A percentile compares a stretch with the other conserved stretches of the same genome.
Conservation (phyloP, 2,113 vertebrate genomes). For the Tragelaphus buxtoni region DNA sequence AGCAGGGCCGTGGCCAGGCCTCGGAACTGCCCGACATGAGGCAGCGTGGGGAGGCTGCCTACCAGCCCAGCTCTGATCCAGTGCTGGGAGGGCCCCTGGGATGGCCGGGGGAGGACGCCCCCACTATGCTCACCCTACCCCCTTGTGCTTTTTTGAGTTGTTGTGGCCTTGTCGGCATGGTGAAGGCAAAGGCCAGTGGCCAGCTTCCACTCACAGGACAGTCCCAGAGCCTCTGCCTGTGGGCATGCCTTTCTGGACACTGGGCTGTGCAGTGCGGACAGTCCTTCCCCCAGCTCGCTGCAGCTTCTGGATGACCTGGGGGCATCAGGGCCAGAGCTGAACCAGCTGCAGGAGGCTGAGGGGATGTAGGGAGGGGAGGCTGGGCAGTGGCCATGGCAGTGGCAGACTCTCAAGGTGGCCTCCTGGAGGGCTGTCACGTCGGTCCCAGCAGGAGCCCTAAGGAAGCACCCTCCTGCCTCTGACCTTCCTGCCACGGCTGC, state of each 20-base stretch:
- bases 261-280: fast-evolving
- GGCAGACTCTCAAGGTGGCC: not conserved
- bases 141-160: not conserved
- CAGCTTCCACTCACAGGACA: not conserved
- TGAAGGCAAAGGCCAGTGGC: fast-evolving
- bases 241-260: fast-evolving
- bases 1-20: not conserved
- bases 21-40: fast-evolving
- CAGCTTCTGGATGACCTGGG: not conserved
- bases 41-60: fast-evolving
- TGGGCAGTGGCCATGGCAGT: fast-evolving
- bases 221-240: not conserved
- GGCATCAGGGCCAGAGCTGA: not conserved
- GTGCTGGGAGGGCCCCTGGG: fast-evolving
- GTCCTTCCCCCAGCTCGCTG: not conserved
- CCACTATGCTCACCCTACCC: fast-evolving
- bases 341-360: not conserved
- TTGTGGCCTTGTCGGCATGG: not conserved
- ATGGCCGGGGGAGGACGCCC: not conserved
- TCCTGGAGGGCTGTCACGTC: fast-evolving
- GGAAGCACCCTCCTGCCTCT: not conserved
- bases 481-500: fast-evolving
- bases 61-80: too few species aligned
- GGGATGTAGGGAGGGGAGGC: fast-evolving
- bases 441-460: not conserved